Evolutionary conservation across 1,140 invertebrate genomes (phyloP), one percentile per base, ranked within the genome.

Genomic region (Ceratina australensis): DNA sequence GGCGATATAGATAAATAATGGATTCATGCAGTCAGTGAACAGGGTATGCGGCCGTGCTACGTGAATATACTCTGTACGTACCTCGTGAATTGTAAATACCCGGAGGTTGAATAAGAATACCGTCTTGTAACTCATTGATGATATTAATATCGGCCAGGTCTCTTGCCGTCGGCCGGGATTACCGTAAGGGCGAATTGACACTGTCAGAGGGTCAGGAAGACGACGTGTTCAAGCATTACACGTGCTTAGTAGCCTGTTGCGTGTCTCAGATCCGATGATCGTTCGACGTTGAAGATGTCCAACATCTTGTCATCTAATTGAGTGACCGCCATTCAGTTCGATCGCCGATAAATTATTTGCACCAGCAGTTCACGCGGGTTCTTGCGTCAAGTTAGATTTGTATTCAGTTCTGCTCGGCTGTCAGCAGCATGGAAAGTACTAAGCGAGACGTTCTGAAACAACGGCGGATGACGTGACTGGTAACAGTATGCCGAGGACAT

Each of bases 141-240:
- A 42, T 42, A 42, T 42, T 42, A 42, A 42, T 42, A 42, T 42
- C 33, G 5, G 33, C 33, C 0, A 10, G 33, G 33, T 3, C 10
- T 10, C 33, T 10, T 5, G 33, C 7, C 33, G 33, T 42, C 33
- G 4, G 52, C 5, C 0, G 33, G 20, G 33, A 66, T 74, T 33
- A 74, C 13, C 28, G 15, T n/a, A 56, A 18, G 26, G n/a, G n/a
- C 26, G 60, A 65, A 73, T 26, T 56, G 72, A 42, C 20, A 49
- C 20, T 33, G 20, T 61, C 33, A 42, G 33, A 33, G 20, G 28
- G 15, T 10, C 16, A 16, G 20, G 72, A 74, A 74, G 72, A 47
- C n/a, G n/a, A n/a, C 22, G 33, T 10, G 24, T n/a, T 54, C 2
- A 54, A 57, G 50, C 50, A 66, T 74, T 66, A 74, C 61, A 74